Percentiles rank a stretch among this genome's conserved stretches.
Evolutionary conservation across 1,140 invertebrate genomes (phyloP).

Genomic region (Lordiphosa clarofinis): DNA sequence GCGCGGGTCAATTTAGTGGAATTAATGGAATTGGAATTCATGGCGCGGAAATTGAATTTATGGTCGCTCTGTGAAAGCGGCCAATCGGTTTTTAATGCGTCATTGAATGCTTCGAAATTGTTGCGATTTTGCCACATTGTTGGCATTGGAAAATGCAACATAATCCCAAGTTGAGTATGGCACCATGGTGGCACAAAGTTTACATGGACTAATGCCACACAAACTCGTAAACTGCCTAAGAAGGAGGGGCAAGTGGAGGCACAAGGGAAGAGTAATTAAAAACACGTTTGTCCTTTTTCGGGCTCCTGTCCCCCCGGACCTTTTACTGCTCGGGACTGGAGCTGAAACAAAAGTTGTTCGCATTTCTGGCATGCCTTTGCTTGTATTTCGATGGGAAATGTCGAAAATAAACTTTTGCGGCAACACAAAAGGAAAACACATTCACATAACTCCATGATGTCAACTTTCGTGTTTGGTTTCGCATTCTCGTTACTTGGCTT

Average conservation of each 20-base stretch:
- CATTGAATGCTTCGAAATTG: slow-evolving; percentile 76
- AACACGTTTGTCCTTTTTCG: slow-evolving; percentile 65
- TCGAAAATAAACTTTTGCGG: slow-evolving; percentile 72
- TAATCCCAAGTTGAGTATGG: slow-evolving; percentile 8
- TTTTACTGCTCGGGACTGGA: slow-evolving; percentile 16
- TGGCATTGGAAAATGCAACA: slow-evolving; percentile 35
- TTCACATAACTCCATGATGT: slow-evolving; percentile 64
- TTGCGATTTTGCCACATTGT: slow-evolving; percentile 46
- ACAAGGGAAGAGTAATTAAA: slow-evolving; percentile 66
- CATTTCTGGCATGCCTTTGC: slow-evolving; percentile 60
- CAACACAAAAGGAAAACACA: slow-evolving; percentile 38
- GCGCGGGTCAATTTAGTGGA: slow-evolving; percentile 78
- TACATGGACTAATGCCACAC: slow-evolving; percentile 26
- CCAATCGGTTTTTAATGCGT: slow-evolving; percentile 73
- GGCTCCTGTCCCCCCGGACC: background rate
- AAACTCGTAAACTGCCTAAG: slow-evolving; percentile 29
- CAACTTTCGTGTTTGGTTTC: slow-evolving; percentile 72
- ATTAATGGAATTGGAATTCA: slow-evolving; percentile 79
- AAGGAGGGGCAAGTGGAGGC: slow-evolving; percentile 2
- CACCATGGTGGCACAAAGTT: slow-evolving; percentile 9
- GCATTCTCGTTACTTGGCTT: slow-evolving; percentile 25
- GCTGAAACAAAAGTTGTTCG: slow-evolving; percentile 43
- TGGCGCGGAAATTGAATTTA: slow-evolving; percentile 78
- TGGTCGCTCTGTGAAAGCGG: slow-evolving; percentile 37
- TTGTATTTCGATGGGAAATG: slow-evolving; percentile 59